Conservation (phyloP, 1,140 invertebrate species). For the Catajapyx aquilonaris region DNA sequence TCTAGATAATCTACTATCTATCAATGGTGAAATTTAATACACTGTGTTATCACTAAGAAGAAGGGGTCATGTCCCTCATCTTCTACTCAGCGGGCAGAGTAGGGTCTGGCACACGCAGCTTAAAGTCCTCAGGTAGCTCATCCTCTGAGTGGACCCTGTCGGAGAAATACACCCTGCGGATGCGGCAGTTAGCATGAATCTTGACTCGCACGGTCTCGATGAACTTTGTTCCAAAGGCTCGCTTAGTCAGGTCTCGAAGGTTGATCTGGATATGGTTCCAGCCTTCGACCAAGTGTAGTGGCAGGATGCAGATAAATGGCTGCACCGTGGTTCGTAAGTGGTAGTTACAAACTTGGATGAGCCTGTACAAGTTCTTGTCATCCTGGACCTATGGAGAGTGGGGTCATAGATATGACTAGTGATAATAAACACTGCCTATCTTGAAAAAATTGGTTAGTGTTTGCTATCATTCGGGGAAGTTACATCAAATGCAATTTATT, state of each 20-base stretch:
- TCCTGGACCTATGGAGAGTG: slow-evolving; percentile 27
- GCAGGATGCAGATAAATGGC: slow-evolving; percentile 48
- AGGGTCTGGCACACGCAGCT: slow-evolving; percentile 32
- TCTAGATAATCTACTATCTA: no score
- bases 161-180: slow-evolving; percentile 37
- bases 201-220: slow-evolving; percentile 37
- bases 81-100: no score
- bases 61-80: no score
- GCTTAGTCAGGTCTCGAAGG: slow-evolving; percentile 36
- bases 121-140: slow-evolving; percentile 41
- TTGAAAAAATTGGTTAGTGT: no score
- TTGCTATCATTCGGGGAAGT: no score
- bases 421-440: no score
- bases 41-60: no score
- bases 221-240: slow-evolving; percentile 44
- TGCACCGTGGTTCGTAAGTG: slow-evolving; percentile 40
- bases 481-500: no score
- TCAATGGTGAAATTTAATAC: no score
- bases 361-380: slow-evolving; percentile 35
- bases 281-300: slow-evolving; percentile 39
- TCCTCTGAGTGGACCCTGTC: slow-evolving; percentile 41
- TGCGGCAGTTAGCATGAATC: slow-evolving; percentile 42
- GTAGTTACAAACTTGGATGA: slow-evolving; percentile 42
- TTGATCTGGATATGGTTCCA: slow-evolving; percentile 47
- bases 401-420: no score